Percentiles rank a stretch among this genome's conserved stretches.
Evolutionary conservation across 2,113 vertebrate species (phyloP).

Genomic region (Tretioscincus oriximinensis): DNA sequence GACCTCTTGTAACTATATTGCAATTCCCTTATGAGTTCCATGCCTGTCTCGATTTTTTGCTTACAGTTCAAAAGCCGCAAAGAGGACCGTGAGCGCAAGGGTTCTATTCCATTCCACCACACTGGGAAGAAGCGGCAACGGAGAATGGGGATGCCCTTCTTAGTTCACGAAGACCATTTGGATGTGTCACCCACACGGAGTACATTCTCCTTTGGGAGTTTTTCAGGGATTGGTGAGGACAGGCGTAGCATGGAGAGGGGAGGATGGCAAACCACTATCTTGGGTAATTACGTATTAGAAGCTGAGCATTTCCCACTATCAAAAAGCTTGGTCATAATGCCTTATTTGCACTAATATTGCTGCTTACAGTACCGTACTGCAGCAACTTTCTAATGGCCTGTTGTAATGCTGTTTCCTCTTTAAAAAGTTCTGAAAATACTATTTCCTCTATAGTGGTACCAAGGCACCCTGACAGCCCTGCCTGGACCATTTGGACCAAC

Average conservation of each 20-base stretch:
- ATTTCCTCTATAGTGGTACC: no score
- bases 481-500: no score
- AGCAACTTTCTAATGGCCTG: neutral
- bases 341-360: neutral
- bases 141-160: constrained; percentile 93
- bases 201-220: constrained; percentile 95
- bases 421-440: no score
- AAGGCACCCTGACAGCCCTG: no score
- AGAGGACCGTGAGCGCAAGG: constrained; percentile 92
- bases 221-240: constrained; percentile 93
- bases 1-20: neutral
- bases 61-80: constrained; percentile 92
- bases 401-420: neutral
- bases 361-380: neutral
- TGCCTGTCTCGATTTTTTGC: neutral
- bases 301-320: neutral
- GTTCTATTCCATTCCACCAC: constrained; percentile 95
- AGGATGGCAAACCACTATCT: constrained; percentile 95
- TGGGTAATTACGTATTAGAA: constrained; percentile 76
- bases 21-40: neutral
- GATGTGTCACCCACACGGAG: constrained; percentile 96
- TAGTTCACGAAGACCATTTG: constrained; percentile 93
- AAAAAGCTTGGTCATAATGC: neutral
- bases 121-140: constrained; percentile 92
- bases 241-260: constrained; percentile 87